Percentiles rank a stretch among this genome's conserved stretches.
Evolutionary conservation across 2,113 vertebrate species (phyloP).

Genomic region (Hoplias malabaricus): DNA sequence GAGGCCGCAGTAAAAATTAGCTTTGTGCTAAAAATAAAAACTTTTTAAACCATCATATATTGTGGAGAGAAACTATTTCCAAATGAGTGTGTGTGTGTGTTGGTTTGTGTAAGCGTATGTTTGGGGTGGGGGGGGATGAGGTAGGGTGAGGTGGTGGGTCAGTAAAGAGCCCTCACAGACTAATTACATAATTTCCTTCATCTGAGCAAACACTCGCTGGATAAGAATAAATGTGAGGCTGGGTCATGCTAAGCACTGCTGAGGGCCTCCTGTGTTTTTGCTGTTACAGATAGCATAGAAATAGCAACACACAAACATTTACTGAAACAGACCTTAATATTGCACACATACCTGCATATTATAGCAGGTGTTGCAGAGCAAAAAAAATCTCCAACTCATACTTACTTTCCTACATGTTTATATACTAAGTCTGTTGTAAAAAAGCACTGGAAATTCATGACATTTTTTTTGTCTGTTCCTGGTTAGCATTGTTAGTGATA

Average conservation of each 20-base stretch:
- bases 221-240: slow-evolving; percentile 69
- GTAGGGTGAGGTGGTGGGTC: neutral
- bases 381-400: neutral
- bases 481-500: no score
- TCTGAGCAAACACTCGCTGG: slow-evolving; percentile 87
- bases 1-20: neutral
- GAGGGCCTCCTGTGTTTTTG: slow-evolving; percentile 4
- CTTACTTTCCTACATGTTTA: no score
- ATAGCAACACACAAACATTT: neutral
- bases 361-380: neutral
- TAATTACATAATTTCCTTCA: slow-evolving; percentile 97
- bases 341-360: neutral
- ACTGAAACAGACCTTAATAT: neutral
- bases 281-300: slow-evolving; percentile 16
- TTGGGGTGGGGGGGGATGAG: no score
- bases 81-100: neutral
- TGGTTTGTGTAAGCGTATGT: neutral
- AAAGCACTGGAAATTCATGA: no score
- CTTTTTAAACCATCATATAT: slow-evolving; percentile 21
- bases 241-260: neutral
- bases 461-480: no score
- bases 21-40: slow-evolving; percentile 28
- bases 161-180: slow-evolving; percentile 69
- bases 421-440: no score
- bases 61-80: neutral